A percentile compares a stretch with the other conserved stretches of the same genome.
Conservation (phyloP, 2,797 vertebrate genomes). For the Pelobates cultripes region DNA sequence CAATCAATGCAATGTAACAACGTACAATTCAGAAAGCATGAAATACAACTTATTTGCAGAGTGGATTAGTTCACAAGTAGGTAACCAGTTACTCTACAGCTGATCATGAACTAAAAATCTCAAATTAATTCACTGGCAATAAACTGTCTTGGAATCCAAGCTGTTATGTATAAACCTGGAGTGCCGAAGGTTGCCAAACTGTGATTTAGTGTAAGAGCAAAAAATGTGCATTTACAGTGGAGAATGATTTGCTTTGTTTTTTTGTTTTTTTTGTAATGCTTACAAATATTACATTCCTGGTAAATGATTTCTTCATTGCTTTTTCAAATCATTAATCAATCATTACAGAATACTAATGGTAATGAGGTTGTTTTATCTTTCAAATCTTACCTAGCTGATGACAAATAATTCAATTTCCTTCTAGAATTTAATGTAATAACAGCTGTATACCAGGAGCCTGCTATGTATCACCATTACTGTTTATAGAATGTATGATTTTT, state of each 20-base stretch:
- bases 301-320: slow-evolving; percentile 20
- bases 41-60: no score
- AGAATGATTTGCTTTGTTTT: slow-evolving; percentile 1
- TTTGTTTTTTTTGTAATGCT: slow-evolving; percentile 34
- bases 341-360: background rate
- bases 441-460: background rate
- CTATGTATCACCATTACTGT: background rate
- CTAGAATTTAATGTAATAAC: slow-evolving; percentile 25
- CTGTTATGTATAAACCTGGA: no score
- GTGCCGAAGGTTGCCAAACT: background rate
- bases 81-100: no score
- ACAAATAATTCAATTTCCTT: slow-evolving; percentile 38
- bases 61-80: no score
- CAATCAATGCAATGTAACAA: no score
- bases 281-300: slow-evolving; percentile 10
- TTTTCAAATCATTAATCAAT: background rate
- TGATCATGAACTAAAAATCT: no score
- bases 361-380: slow-evolving; percentile 21
- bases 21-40: no score
- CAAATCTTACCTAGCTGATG: slow-evolving; percentile 19
- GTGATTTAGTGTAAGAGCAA: background rate
- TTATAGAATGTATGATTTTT: background rate
- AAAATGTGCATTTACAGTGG: background rate
- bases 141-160: no score
- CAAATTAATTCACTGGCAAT: no score